phyloP scores from a whole-genome alignment of 2,797 vertebrate genomes.

The Pseudochirops cupreus region DNA sequence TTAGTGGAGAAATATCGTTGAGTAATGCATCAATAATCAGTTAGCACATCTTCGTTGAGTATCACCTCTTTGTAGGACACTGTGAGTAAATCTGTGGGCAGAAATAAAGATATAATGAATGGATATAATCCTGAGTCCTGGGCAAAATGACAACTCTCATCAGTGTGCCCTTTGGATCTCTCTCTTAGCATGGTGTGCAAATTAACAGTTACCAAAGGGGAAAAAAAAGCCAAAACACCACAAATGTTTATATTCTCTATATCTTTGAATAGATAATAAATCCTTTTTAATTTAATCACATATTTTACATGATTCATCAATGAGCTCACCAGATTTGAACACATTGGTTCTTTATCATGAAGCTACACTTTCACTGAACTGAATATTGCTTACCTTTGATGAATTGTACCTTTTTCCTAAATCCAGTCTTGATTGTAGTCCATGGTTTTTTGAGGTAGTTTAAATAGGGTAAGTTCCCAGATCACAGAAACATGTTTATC shows the following conservation, averaged over 20 bases:
- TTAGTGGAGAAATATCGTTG: not conserved
- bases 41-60: not conserved
- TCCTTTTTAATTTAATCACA: not conserved
- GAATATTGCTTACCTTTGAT: not conserved
- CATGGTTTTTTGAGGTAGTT: not conserved
- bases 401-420: not conserved
- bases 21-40: not conserved
- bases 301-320: not conserved
- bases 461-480: not conserved
- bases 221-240: not conserved
- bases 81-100: not conserved
- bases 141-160: not conserved
- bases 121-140: not conserved
- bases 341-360: not conserved
- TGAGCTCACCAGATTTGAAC: not conserved
- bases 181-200: not conserved
- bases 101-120: not conserved
- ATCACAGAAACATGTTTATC: not conserved
- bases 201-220: not conserved
- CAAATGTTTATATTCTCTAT: not conserved
- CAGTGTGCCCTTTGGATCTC: not conserved
- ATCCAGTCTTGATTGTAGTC: not conserved
- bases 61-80: not conserved
- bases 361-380: not conserved
- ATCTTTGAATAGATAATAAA: not conserved